Evolutionary conservation across 2,113 vertebrate genomes (phyloP), one percentile per base, ranked within the genome.

Genomic region (Oxyruncus cristatus): DNA sequence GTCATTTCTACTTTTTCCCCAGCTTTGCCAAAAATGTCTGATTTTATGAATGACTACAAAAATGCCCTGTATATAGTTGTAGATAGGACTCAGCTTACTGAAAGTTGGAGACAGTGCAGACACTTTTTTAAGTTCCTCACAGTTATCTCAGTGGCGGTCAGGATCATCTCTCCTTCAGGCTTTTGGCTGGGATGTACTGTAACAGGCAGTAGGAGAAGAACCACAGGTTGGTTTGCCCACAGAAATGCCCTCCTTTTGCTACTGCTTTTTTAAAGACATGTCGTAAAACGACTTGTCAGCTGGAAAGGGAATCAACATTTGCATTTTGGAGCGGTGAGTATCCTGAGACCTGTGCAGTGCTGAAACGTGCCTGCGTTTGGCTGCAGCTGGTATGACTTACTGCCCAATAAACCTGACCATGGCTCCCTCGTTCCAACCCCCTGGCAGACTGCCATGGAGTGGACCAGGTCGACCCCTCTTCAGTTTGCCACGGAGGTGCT

Each of bases 371-470:
- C 39, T 30, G 22, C 68, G 46, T 78, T 15, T 73, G 71, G 22
- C 4, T 39, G 26, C n/a, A 75, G 62, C 73, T 75, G 47, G 17
- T 35, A 2, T 27, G 9, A 2, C 24, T 46, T 22, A 22, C 11
- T 55, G 53, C 59, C 7, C 47, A 4, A 0, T 44, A 55, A 90
- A 50, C 10, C 37, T 78, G 85, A 95, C 66, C 72, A 3, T 17
- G 33, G 7, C 21, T 78, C 35, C 72, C n/a, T 94, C 50, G 0
- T 61, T 58, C 32, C 56, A 9, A 33, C 63, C 68, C n/a, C 88
- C 32, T 41, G 44, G 58, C 93, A 99, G 99, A 98, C 98, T 0
- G 97, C 98, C 30, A 99, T 99, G 98, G 98, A 99, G 90, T 96
- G 96, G 96, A 85, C 84, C 86, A 91, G 92, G 32, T 77, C 71